Percentiles rank a stretch among this genome's conserved stretches.
These are phyloP conservation scores for Melitaea athalia DNA, from an alignment of 2,888 invertebrate species.

Conservation along the genomic window DNA sequence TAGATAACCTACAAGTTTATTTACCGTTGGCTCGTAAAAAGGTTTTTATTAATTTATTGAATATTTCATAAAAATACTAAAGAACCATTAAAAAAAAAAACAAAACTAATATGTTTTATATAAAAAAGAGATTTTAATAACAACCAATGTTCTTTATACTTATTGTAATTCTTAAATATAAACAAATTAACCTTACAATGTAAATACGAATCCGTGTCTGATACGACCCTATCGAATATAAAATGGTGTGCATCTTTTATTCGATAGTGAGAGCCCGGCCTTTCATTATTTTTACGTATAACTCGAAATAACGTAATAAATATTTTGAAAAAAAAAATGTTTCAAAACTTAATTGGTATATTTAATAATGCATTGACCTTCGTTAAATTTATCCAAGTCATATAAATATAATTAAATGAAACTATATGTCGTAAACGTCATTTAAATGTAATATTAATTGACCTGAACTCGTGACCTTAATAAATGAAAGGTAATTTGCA, in stretches of 20 bases:
- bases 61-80: not conserved
- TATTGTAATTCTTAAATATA: too few relatives aligned
- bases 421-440: not conserved
- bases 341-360: not conserved
- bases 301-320: conserved; percentile 17
- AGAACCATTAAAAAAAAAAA: too few relatives aligned
- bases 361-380: conserved; percentile 8
- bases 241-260: conserved; percentile 14
- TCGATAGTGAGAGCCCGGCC: conserved; percentile 33
- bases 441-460: not conserved
- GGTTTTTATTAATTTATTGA: not conserved
- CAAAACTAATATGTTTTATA: too few relatives aligned
- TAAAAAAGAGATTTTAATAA: too few relatives aligned
- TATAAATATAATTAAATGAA: not conserved
- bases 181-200: too few relatives aligned
- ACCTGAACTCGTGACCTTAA: conserved; percentile 1
- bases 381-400: not conserved
- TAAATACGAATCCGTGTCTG: conserved; percentile 40
- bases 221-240: conserved; percentile 46
- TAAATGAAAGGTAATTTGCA: conserved; percentile 19
- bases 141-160: too few relatives aligned
- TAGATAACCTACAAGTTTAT: not conserved
- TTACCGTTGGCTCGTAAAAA: not conserved
- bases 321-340: not conserved
- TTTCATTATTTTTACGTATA: conserved; percentile 21